A percentile compares a stretch with the other conserved stretches of the same genome.
Conservation (phyloP, 1,140 invertebrate species). For the Lordiphosa mommai region DNA sequence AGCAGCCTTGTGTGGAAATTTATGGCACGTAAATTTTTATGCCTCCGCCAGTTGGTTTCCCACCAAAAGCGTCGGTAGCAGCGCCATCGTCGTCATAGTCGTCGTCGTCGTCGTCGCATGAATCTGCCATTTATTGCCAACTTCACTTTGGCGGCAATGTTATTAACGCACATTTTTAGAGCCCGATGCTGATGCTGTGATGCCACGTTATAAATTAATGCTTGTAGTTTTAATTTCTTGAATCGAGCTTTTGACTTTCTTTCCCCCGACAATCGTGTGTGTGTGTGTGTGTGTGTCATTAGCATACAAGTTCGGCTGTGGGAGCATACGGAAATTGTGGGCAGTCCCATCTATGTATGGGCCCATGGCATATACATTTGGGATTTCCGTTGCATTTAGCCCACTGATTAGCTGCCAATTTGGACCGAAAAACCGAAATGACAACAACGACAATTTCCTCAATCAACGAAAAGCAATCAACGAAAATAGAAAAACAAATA, state of each 20-base stretch:
- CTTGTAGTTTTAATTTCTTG: slow-evolving; percentile 15
- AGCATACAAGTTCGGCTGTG: slow-evolving; percentile 38
- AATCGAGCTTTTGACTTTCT: slow-evolving; percentile 29
- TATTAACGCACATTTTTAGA: slow-evolving; percentile 75
- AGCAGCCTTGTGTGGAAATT: slow-evolving; percentile 70
- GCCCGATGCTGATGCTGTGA: slow-evolving; percentile 5
- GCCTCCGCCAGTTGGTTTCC: slow-evolving; percentile 33
- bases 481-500: slow-evolving; percentile 1
- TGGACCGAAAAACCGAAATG: slow-evolving; percentile 37
- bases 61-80: slow-evolving; percentile 70
- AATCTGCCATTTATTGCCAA: slow-evolving; percentile 78
- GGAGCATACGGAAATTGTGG: slow-evolving; percentile 58
- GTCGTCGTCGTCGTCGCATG: slow-evolving; percentile 54
- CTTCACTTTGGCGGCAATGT: slow-evolving; percentile 76
- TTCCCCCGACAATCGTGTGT: neutral
- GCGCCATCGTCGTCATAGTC: slow-evolving; percentile 14
- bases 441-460: slow-evolving; percentile 58
- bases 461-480: slow-evolving; percentile 55
- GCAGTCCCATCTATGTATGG: slow-evolving; percentile 11
- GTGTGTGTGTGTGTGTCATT: slow-evolving; percentile 23
- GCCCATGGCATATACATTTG: slow-evolving; percentile 22
- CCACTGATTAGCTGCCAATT: slow-evolving; percentile 67
- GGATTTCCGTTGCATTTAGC: slow-evolving; percentile 68
- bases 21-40: slow-evolving; percentile 77
- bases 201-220: slow-evolving; percentile 52